A percentile compares a stretch with the other conserved stretches of the same genome.
These are phyloP conservation scores for Holcopasites calliopsidis DNA, from an alignment of 1,140 invertebrate species.

Conservation along the genomic window DNA sequence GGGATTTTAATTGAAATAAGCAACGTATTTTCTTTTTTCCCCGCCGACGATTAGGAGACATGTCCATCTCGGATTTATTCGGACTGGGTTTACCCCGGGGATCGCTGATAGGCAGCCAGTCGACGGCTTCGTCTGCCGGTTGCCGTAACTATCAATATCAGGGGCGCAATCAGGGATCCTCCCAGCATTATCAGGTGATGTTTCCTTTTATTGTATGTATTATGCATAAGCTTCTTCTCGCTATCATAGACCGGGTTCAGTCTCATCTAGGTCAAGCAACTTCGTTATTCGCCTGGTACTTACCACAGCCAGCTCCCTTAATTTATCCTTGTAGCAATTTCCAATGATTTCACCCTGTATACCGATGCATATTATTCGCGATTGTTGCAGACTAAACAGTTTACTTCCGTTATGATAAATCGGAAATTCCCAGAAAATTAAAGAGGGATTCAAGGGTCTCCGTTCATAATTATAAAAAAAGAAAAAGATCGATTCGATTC, in stretches of 20 bases:
- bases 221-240: background rate
- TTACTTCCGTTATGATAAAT: background rate
- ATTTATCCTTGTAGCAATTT: background rate
- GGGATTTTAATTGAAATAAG: conserved; percentile 11
- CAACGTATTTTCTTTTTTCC: conserved; percentile 14
- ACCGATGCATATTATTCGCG: background rate
- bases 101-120: conserved; percentile 74
- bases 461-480: background rate
- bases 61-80: conserved; percentile 80
- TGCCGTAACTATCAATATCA: conserved; percentile 66
- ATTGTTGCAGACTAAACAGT: background rate
- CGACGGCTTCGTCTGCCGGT: conserved; percentile 60
- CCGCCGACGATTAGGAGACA: conserved; percentile 63
- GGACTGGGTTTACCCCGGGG: conserved; percentile 80
- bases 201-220: conserved; percentile 10
- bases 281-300: background rate
- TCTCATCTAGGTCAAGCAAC: background rate
- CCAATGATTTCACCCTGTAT: background rate
- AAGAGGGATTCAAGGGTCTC: background rate
- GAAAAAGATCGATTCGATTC: background rate
- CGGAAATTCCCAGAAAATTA: too few relatives aligned
- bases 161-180: conserved; percentile 69
- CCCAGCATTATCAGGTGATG: conserved; percentile 64
- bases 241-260: background rate
- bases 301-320: background rate